Evolutionary conservation across 2,113 vertebrate species (phyloP).

Genomic region (Microcebus jonahi): DNA sequence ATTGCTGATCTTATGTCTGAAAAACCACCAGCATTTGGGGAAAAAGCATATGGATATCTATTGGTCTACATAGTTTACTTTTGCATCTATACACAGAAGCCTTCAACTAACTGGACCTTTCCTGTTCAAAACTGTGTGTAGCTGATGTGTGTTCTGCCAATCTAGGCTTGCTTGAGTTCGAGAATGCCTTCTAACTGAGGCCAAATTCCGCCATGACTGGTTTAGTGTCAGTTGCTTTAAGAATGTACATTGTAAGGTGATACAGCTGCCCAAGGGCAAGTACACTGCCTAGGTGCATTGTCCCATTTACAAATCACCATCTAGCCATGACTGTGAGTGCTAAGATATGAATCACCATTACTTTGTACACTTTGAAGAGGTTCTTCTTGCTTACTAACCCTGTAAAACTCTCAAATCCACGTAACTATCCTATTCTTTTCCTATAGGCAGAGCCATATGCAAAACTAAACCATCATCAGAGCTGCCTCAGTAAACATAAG

Average conservation of each 20-base stretch:
- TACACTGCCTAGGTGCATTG: no score
- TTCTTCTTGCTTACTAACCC: neutral
- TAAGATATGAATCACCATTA: neutral
- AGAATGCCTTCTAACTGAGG: neutral
- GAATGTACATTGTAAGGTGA: neutral
- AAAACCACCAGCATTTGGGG: neutral
- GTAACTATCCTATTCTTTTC: neutral
- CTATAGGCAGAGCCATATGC: neutral
- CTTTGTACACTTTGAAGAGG: neutral
- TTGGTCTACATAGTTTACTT: neutral
- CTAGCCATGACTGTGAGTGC: neutral
- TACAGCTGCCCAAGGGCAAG: neutral
- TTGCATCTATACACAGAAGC: neutral
- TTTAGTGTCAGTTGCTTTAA: neutral
- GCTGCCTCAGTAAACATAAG: neutral
- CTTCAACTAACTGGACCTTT: neutral
- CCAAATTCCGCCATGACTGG: neutral
- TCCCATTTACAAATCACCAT: neutral
- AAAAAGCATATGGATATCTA: neutral
- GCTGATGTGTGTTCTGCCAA: neutral
- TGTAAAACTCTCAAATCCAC: neutral
- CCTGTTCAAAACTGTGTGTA: neutral
- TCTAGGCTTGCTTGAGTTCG: neutral
- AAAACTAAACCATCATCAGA: neutral
- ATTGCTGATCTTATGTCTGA: slow-evolving; percentile 3